Evolutionary conservation across 2,888 invertebrate genomes (phyloP).

Genomic region (Morpho helenor): DNA sequence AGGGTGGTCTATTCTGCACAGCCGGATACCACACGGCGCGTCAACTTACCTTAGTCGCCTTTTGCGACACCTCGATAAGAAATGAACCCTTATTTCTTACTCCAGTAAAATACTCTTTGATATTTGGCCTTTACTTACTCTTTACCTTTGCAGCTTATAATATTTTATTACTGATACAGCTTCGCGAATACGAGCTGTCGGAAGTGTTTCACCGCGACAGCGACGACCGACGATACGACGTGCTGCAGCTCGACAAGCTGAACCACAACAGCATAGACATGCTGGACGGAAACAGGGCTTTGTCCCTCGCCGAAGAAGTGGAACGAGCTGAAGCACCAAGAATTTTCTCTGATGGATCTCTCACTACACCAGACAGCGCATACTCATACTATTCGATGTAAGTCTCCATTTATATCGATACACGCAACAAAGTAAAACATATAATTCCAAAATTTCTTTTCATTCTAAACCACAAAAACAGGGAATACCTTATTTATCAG

Average conservation of each 20-base stretch:
- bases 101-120: not conserved
- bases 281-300: conserved; percentile 84
- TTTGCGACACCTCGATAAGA: too few species aligned
- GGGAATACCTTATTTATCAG: too few species aligned
- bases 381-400: conserved; percentile 71
- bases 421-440: too few species aligned
- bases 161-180: conserved; percentile 60
- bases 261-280: conserved; percentile 79
- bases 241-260: conserved; percentile 81
- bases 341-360: conserved; percentile 70
- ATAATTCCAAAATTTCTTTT: not conserved
- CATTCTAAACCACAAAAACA: not conserved
- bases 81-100: not conserved
- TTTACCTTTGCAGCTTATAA: too few species aligned
- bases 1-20: too few species aligned
- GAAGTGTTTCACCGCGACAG: conserved; percentile 91
- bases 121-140: not conserved
- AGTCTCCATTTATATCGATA: conserved; percentile 32
- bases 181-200: conserved; percentile 92
- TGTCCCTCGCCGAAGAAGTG: conserved; percentile 89
- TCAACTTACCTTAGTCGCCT: too few species aligned
- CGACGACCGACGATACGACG: conserved; percentile 87
- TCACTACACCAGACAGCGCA: conserved; percentile 65
- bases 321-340: conserved; percentile 84
- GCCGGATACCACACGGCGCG: too few species aligned